Percentiles rank a stretch among this genome's conserved stretches.
Evolutionary conservation across 2,113 vertebrate species (phyloP).

Genomic region (Electrona antarctica): DNA sequence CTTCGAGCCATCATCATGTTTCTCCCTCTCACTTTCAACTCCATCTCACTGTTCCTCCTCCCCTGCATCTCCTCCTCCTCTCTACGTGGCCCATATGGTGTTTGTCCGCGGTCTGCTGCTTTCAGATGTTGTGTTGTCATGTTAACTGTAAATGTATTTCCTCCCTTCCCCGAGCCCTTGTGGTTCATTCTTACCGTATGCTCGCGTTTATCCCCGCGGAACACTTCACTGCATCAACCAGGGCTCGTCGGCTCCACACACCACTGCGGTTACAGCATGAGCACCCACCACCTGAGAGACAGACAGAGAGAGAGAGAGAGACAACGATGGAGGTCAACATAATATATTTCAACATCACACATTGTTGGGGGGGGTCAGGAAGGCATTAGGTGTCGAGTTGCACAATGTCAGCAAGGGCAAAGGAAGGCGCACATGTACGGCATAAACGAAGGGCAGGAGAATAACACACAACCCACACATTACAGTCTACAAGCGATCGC

Average conservation of each 20-base stretch:
- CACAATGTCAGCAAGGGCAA: neutral
- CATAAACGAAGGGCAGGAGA: neutral
- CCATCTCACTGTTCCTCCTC: constrained; percentile 1
- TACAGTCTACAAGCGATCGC: too few relatives aligned
- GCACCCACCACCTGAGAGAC: constrained; percentile 72
- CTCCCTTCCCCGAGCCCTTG: neutral
- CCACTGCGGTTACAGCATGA: constrained; percentile 81
- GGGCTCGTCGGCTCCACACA: constrained; percentile 72
- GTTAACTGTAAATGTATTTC: too few relatives aligned
- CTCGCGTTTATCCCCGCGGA: constrained; percentile 74
- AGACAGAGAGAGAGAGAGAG: neutral
- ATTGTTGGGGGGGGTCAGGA: neutral
- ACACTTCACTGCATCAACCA: constrained; percentile 83
- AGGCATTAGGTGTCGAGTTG: neutral
- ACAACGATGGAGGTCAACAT: constrained; percentile 14
- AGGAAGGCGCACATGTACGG: neutral
- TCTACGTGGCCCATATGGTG: constrained; percentile 8
- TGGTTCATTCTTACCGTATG: constrained; percentile 69
- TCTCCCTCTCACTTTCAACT: neutral
- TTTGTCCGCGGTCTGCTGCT: constrained; percentile 4
- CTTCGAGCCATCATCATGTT: too few relatives aligned
- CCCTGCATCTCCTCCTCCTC: neutral
- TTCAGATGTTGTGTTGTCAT: constrained; percentile 5
- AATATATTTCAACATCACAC: constrained; percentile 23
- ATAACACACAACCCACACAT: neutral